Conservation (phyloP, 2,113 vertebrate species). For the Macaca mulatta region DNA sequence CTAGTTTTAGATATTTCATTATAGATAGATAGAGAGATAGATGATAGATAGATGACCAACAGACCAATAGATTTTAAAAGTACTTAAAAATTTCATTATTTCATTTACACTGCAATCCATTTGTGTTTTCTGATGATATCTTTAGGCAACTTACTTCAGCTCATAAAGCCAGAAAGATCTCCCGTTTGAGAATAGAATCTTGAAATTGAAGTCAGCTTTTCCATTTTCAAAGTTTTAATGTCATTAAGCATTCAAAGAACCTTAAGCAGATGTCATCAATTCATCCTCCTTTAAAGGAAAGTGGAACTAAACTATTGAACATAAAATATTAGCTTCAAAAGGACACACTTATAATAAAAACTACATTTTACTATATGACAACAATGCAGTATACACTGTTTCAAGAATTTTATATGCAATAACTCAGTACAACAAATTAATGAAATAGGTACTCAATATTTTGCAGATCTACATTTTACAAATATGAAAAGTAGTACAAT, state of each 20-base stretch:
- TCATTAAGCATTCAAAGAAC: background rate
- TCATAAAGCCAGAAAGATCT: background rate
- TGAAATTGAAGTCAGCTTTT: background rate
- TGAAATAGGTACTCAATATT: background rate
- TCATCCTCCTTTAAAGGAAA: background rate
- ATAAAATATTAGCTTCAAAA: background rate
- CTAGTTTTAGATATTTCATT: background rate
- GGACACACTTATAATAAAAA: background rate
- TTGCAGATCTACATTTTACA: background rate
- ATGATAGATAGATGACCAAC: background rate
- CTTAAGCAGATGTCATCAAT: background rate
- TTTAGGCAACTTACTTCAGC: background rate
- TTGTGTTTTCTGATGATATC: background rate
- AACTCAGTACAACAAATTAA: background rate
- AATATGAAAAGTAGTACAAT: background rate
- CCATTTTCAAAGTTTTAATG: background rate
- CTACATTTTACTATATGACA: background rate
- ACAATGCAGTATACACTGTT: background rate
- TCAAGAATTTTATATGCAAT: background rate
- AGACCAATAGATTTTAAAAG: background rate
- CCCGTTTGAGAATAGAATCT: background rate
- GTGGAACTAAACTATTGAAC: background rate
- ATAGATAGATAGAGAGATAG: background rate
- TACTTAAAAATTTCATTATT: background rate
- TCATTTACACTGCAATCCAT: background rate